Evolutionary conservation across 2,113 vertebrate genomes (phyloP).

Genomic region (Perca fluviatilis): DNA sequence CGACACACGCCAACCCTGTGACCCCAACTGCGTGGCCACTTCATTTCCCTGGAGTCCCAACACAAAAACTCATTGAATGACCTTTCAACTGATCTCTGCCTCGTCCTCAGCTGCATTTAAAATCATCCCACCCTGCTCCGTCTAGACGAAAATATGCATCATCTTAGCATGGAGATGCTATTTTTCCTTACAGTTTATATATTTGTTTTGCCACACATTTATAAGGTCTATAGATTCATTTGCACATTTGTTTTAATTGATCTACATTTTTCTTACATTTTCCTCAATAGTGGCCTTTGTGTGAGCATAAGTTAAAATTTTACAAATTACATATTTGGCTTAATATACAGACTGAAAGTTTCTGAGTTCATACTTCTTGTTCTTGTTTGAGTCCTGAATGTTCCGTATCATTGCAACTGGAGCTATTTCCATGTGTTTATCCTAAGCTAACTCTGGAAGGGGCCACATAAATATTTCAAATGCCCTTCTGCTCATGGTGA

Average conservation of each 20-base stretch:
- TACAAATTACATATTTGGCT: neutral
- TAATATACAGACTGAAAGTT: neutral
- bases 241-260: neutral
- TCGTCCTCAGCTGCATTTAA: conserved; percentile 42
- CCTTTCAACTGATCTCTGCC: conserved; percentile 46
- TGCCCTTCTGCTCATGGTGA: conserved; percentile 41
- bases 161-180: neutral
- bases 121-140: conserved; percentile 30
- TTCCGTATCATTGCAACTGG: neutral
- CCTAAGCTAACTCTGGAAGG: conserved; percentile 31
- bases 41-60: conserved; percentile 80
- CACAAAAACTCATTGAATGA: conserved; percentile 68
- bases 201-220: neutral
- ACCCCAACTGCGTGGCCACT: conserved; percentile 51
- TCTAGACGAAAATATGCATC: conserved; percentile 6
- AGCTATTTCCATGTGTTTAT: conserved; percentile 43
- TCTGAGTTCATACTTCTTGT: conserved; percentile 3
- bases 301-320: neutral
- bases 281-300: neutral
- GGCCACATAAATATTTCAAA: conserved; percentile 65
- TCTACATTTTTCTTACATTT: neutral
- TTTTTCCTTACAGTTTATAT: neutral
- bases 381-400: neutral
- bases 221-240: neutral
- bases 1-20: conserved; percentile 29